A percentile compares a stretch with the other conserved stretches of the same genome.
Evolutionary conservation across 2,113 vertebrate genomes (phyloP).

Genomic region (Microcebus jonahi): DNA sequence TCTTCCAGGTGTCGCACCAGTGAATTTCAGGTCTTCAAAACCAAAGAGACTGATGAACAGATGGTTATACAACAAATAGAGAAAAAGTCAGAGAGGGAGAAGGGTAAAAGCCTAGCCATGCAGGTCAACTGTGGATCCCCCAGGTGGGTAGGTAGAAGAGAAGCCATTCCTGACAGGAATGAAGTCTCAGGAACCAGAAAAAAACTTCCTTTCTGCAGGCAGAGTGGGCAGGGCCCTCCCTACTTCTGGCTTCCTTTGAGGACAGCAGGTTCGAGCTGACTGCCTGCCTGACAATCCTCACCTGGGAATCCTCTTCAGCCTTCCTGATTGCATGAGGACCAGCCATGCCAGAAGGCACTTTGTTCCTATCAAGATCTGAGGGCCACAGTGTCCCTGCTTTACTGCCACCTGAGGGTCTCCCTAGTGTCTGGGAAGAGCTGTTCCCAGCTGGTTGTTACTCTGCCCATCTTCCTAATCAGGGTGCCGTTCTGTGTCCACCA

Average conservation of each 20-base stretch:
- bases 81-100: neutral
- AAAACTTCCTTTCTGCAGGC: neutral
- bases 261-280: neutral
- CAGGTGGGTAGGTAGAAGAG: neutral
- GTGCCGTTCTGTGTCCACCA: neutral
- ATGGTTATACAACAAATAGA: neutral
- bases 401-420: neutral
- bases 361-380: neutral
- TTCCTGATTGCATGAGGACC: neutral
- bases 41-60: neutral
- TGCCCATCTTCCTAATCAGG: neutral
- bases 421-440: neutral
- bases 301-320: neutral
- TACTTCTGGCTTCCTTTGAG: neutral
- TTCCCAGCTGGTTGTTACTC: neutral
- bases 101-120: neutral
- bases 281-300: neutral
- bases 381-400: neutral
- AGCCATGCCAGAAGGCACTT: neutral
- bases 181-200: neutral
- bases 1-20: neutral
- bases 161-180: neutral
- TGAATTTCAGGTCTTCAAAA: conserved; percentile 6
- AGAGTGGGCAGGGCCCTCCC: neutral
- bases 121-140: neutral